Conservation (phyloP, 2,888 invertebrate species). For the Atethmia centrago region DNA sequence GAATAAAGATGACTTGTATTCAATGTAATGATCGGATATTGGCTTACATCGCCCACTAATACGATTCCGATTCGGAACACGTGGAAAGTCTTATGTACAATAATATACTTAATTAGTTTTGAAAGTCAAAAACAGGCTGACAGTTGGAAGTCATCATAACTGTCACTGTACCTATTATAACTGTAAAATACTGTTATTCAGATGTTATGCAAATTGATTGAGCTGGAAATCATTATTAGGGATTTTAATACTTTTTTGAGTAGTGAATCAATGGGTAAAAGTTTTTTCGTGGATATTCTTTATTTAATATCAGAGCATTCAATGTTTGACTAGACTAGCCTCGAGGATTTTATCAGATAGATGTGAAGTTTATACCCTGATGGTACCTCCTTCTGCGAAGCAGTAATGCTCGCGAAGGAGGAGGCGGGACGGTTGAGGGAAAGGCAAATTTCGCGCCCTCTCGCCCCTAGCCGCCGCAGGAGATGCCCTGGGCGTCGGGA, state of each 20-base stretch:
- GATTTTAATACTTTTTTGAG: not conserved
- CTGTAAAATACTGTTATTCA: too few relatives aligned
- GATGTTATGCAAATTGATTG: too few relatives aligned
- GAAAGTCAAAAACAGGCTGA: constrained; percentile 46
- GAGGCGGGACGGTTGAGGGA: too few relatives aligned
- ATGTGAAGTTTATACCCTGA: not conserved
- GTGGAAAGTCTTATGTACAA: constrained; percentile 58
- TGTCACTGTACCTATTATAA: too few relatives aligned
- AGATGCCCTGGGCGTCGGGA: too few relatives aligned
- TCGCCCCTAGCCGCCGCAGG: too few relatives aligned
- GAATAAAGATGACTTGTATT: constrained; percentile 47
- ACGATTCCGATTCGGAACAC: constrained; percentile 60
- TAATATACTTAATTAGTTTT: constrained; percentile 60
- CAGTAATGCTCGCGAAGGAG: too few relatives aligned
- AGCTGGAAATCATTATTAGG: not conserved
- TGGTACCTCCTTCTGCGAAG: too few relatives aligned
- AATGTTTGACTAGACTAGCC: not conserved
- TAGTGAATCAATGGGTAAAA: not conserved
- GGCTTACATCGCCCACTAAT: constrained; percentile 67
- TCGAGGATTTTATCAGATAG: constrained; percentile 2
- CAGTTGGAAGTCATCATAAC: not conserved
- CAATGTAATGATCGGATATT: constrained; percentile 51
- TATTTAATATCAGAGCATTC: not conserved
- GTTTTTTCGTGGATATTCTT: not conserved
- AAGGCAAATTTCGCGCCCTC: too few relatives aligned